These are phyloP conservation scores for Cynocephalus volans DNA, from an alignment of 2,113 vertebrate species.

Conservation along the genomic window DNA sequence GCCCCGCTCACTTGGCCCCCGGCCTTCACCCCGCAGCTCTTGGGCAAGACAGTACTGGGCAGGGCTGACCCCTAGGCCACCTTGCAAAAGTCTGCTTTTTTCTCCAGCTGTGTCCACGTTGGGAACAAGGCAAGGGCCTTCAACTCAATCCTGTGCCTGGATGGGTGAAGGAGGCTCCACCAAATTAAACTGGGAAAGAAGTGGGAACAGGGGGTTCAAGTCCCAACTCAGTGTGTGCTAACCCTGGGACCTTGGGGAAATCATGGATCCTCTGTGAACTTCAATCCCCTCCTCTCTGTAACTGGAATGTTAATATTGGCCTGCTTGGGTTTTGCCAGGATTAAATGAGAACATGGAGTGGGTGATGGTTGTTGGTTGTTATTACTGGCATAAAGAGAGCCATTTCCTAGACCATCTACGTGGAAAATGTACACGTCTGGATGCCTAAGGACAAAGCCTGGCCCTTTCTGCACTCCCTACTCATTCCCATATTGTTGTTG, in stretches of 20 bases:
- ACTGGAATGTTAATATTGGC: neutral
- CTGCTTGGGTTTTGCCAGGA: neutral
- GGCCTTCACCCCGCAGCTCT: neutral
- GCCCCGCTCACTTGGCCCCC: neutral
- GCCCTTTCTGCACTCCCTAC: neutral
- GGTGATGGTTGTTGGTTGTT: conserved; percentile 59
- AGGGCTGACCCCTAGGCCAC: neutral
- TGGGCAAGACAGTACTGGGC: neutral
- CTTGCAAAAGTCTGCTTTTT: neutral
- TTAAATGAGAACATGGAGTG: conserved; percentile 17
- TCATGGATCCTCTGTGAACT: neutral
- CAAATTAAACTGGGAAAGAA: neutral
- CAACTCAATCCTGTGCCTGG: neutral
- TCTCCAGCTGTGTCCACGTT: rapidly evolving
- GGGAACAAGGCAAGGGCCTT: neutral
- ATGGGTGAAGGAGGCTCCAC: rapidly evolving
- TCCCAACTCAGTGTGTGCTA: neutral
- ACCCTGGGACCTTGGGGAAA: neutral
- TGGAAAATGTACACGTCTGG: conserved; percentile 61
- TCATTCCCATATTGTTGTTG: conserved; percentile 17
- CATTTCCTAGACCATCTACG: conserved; percentile 52
- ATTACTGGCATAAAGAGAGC: conserved; percentile 67
- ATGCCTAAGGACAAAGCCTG: conserved; percentile 56
- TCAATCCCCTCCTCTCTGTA: neutral
- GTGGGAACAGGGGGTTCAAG: neutral